A percentile compares a stretch with the other conserved stretches of the same genome.
Evolutionary conservation across 2,113 vertebrate genomes (phyloP).

Genomic region (Mellivora capensis): DNA sequence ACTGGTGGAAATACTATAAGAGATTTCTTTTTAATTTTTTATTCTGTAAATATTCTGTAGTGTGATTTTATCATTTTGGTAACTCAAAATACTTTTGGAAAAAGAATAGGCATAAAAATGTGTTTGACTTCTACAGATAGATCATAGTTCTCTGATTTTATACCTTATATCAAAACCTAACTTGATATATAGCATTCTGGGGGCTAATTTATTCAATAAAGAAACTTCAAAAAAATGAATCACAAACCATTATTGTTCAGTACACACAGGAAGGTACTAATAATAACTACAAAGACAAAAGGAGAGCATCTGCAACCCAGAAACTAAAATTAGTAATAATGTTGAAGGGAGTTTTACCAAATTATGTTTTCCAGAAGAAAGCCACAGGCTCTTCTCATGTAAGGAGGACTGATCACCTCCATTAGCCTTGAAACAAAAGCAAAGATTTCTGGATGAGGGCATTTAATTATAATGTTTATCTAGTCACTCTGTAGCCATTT

Average conservation of each 20-base stretch:
- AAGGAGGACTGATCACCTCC: conserved; percentile 49
- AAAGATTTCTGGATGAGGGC: conserved; percentile 49
- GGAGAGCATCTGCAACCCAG: conserved; percentile 31
- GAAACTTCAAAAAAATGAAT: conserved; percentile 33
- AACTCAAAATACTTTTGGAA: conserved; percentile 43
- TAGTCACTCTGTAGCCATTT: conserved; percentile 44
- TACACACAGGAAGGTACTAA: conserved; percentile 38
- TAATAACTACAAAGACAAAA: conserved; percentile 60
- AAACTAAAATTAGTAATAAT: conserved; percentile 42
- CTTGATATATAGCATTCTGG: neutral
- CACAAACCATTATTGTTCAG: conserved; percentile 18
- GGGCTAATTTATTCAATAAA: conserved; percentile 56
- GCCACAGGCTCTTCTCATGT: neutral
- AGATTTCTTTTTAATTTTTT: conserved; percentile 11
- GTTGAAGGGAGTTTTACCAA: conserved; percentile 26
- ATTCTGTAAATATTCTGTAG: neutral
- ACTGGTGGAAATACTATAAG: neutral
- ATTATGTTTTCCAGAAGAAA: conserved; percentile 58
- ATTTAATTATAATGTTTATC: conserved; percentile 66
- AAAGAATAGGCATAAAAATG: neutral
- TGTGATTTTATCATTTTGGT: neutral
- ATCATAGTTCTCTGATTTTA: conserved; percentile 15
- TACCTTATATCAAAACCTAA: conserved; percentile 22
- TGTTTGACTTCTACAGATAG: neutral
- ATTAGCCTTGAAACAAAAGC: conserved; percentile 55